Evolutionary conservation across 2,888 invertebrate genomes (phyloP).

Genomic region (Noctua fimbriata): DNA sequence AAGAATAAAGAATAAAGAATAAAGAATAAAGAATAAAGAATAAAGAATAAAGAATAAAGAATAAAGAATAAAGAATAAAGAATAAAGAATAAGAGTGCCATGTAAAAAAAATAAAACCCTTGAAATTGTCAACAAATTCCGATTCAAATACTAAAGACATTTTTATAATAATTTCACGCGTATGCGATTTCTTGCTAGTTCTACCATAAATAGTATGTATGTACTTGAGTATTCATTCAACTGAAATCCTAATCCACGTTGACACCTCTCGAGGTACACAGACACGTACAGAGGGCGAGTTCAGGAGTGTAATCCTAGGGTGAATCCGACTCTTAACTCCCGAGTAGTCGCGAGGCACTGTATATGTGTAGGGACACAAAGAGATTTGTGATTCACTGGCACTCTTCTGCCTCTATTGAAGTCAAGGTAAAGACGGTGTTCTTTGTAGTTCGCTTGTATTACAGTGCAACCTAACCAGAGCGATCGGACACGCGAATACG

Average conservation of each 20-base stretch:
- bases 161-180: no score
- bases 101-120: no score
- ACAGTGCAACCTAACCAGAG: background rate
- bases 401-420: background rate
- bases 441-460: background rate
- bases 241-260: conserved; percentile 1
- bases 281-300: conserved; percentile 13
- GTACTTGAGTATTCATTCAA: background rate
- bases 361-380: background rate
- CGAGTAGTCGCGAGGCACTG: background rate
- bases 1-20: no score
- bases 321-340: conserved; percentile 10
- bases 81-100: no score
- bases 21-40: no score
- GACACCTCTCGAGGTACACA: conserved; percentile 35
- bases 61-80: no score
- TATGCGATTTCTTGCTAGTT: no score
- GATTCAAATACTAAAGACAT: no score
- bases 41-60: no score
- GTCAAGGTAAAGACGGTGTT: background rate
- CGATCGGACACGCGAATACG: no score
- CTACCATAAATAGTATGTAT: background rate
- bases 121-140: no score
- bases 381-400: background rate
- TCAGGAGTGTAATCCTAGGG: conserved; percentile 9